Percentiles rank a stretch among this genome's conserved stretches.
phyloP scores from a whole-genome alignment of 2,888 invertebrate genomes.

The Polylopha cassiicola region DNA sequence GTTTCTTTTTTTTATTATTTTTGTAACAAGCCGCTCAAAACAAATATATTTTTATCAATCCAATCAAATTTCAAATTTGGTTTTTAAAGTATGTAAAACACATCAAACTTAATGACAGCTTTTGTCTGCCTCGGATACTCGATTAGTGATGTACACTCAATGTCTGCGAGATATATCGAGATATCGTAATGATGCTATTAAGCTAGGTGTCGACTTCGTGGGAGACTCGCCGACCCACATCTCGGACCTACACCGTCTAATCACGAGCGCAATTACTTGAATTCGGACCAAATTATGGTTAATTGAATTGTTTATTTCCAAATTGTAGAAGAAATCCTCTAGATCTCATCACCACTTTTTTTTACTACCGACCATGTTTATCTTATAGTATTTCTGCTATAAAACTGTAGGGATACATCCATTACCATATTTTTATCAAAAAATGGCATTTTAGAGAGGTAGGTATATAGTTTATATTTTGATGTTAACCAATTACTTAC shows the following conservation, averaged over 20 bases:
- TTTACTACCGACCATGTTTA: too few species aligned
- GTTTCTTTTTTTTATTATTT: too few species aligned
- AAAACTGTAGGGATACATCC: too few species aligned
- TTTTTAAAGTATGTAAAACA: too few species aligned
- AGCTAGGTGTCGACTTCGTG: slow-evolving; percentile 71
- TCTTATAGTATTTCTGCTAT: too few species aligned
- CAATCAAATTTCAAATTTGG: too few species aligned
- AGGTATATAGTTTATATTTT: too few species aligned
- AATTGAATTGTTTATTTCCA: slow-evolving; percentile 65
- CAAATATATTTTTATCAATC: too few species aligned
- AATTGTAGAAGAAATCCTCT: not conserved
- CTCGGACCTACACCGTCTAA: slow-evolving; percentile 50
- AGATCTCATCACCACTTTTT: not conserved
- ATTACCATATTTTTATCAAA: too few species aligned
- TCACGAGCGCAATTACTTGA: slow-evolving; percentile 70
- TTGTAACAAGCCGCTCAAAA: too few species aligned
- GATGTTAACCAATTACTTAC: too few species aligned
- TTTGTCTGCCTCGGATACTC: slow-evolving; percentile 46
- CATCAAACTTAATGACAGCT: slow-evolving; percentile 4
- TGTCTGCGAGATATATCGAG: slow-evolving; percentile 62
- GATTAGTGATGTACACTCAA: slow-evolving; percentile 56
- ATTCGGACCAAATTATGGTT: slow-evolving; percentile 67
- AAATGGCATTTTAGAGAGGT: too few species aligned
- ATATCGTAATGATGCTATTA: slow-evolving; percentile 71
- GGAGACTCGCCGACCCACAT: slow-evolving; percentile 67